Conservation (phyloP, 2,113 vertebrate genomes). For the human (Homo sapiens) region GRCh38 chr1:206891001-206891500, state of each 20-base stretch:
- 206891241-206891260: neutral
- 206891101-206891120: neutral
- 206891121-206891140: neutral
- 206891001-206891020: neutral
- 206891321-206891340: neutral
- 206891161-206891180: neutral
- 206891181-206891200: neutral
- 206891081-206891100: neutral
- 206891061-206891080: neutral
- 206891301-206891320: neutral
- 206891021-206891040: neutral
- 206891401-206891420: neutral
- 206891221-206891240: neutral
- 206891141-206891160: neutral
- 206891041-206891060: neutral
- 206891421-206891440: neutral
- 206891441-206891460: neutral
- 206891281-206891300: neutral
- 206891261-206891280: neutral
- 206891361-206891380: neutral
- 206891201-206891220: neutral
- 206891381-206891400: no score
- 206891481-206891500: neutral
- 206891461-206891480: neutral
- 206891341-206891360: neutral